Percentiles rank a stretch among this genome's conserved stretches.
Evolutionary conservation across 2,888 invertebrate species (phyloP).

Genomic region (Mimumesa dahlbomi): DNA sequence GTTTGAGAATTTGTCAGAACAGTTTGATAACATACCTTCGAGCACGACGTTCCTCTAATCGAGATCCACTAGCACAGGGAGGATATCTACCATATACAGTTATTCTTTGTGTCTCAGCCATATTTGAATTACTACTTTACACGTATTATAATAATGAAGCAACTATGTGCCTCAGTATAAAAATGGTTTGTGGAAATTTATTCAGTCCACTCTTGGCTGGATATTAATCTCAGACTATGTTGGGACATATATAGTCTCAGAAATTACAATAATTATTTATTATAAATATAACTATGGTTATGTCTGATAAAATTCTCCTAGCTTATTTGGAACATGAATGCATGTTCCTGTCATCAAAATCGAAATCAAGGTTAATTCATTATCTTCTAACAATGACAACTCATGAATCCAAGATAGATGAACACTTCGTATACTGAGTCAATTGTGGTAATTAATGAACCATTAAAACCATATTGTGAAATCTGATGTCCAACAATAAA

Average conservation of each 20-base stretch:
- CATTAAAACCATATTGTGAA: neutral
- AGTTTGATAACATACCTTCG: constrained; percentile 81
- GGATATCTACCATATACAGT: constrained; percentile 89
- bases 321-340: constrained; percentile 16
- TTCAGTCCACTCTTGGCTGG: constrained; percentile 13
- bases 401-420: constrained; percentile 13
- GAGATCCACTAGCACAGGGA: constrained; percentile 87
- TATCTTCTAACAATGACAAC: constrained; percentile 9
- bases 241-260: constrained; percentile 8
- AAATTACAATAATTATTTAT: constrained; percentile 13
- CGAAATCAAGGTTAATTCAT: constrained; percentile 6
- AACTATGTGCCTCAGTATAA: constrained; percentile 16
- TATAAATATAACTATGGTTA: constrained; percentile 5
- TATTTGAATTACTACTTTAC: constrained; percentile 69
- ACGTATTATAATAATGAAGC: constrained; percentile 18
- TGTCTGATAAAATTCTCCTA: constrained; percentile 28
- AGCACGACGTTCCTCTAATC: constrained; percentile 88
- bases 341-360: constrained; percentile 16
- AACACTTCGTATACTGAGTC: too few species aligned
- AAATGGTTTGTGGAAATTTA: constrained; percentile 18
- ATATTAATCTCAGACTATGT: constrained; percentile 12
- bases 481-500: neutral
- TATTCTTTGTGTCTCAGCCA: constrained; percentile 88
- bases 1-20: neutral
- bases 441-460: constrained; percentile 17